These are phyloP conservation scores for Dolichoris vasculosae DNA, from an alignment of 1,140 invertebrate genomes.

Conservation along the genomic window DNA sequence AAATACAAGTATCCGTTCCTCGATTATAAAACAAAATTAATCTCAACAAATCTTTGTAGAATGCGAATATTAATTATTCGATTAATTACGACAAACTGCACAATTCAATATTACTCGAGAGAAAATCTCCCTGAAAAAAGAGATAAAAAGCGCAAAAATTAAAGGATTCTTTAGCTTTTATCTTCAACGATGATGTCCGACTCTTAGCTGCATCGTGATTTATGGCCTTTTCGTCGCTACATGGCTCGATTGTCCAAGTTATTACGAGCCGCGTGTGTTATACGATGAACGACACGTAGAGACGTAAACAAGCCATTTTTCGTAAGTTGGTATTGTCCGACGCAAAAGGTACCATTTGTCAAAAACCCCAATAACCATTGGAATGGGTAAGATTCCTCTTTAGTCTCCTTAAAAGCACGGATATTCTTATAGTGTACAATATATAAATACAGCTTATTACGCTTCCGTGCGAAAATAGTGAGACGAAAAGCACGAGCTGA, in stretches of 20 bases:
- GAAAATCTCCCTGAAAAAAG: neutral
- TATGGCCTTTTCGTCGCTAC: slow-evolving; percentile 3
- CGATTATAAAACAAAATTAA: neutral
- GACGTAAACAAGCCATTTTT: slow-evolving; percentile 47
- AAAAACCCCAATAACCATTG: slow-evolving; percentile 33
- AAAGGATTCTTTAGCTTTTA: neutral
- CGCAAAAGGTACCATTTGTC: slow-evolving; percentile 37
- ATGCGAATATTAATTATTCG: neutral
- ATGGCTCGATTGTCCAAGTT: slow-evolving; percentile 4
- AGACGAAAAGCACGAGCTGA: neutral
- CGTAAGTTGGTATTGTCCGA: slow-evolving; percentile 6
- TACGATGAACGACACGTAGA: neutral
- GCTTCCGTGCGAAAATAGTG: neutral
- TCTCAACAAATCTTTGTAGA: neutral
- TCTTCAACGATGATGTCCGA: neutral
- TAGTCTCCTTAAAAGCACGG: slow-evolving; percentile 2
- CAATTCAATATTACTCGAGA: neutral
- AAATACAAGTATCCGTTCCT: neutral
- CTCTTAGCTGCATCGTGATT: slow-evolving; percentile 29
- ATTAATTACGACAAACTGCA: neutral
- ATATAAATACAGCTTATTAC: slow-evolving; percentile 37
- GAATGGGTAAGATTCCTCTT: neutral
- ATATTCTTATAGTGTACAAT: slow-evolving; percentile 20
- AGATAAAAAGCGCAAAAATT: neutral
- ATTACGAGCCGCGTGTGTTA: neutral